Conservation (phyloP, 1,140 invertebrate species). For the Drosophila eugracilis region DNA sequence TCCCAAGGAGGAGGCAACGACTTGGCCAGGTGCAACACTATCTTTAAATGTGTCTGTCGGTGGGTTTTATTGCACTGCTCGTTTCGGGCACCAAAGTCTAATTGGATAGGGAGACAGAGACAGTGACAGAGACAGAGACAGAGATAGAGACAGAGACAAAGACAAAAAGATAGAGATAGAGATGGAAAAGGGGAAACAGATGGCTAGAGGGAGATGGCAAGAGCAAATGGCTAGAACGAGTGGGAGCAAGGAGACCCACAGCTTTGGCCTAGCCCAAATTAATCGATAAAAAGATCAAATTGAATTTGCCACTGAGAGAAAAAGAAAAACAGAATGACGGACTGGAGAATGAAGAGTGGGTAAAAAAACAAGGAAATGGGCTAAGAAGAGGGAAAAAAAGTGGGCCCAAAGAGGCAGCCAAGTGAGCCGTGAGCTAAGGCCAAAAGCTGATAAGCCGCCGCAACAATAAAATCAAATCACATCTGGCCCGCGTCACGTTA, state of each 20-base stretch:
- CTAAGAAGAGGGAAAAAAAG: conserved; percentile 1
- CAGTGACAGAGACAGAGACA: background rate
- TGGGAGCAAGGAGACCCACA: conserved; percentile 2
- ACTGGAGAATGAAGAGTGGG: background rate
- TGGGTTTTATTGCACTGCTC: conserved; percentile 73
- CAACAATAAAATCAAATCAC: conserved; percentile 81
- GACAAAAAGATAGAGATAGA: no score
- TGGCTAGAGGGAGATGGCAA: conserved; percentile 9
- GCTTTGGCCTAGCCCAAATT: conserved; percentile 47
- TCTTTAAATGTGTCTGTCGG: conserved; percentile 33
- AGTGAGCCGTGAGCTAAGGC: conserved; percentile 48
- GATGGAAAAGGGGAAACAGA: background rate
- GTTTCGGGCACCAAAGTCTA: conserved; percentile 72
- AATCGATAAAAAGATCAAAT: conserved; percentile 69
- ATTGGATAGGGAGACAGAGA: conserved; percentile 68
- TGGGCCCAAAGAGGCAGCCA: conserved; percentile 37
- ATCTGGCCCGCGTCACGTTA: conserved; percentile 31
- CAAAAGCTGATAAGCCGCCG: conserved; percentile 76
- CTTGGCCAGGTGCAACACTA: conserved; percentile 35
- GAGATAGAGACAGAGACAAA: background rate
- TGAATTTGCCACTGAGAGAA: conserved; percentile 25
- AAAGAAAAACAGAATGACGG: background rate
- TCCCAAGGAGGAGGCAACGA: conserved; percentile 25
- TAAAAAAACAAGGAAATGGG: conserved; percentile 3
- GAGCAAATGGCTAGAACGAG: no score